A percentile compares a stretch with the other conserved stretches of the same genome.
These are phyloP conservation scores for Phataginus tricuspis DNA, from an alignment of 2,797 vertebrate genomes.

Conservation along the genomic window DNA sequence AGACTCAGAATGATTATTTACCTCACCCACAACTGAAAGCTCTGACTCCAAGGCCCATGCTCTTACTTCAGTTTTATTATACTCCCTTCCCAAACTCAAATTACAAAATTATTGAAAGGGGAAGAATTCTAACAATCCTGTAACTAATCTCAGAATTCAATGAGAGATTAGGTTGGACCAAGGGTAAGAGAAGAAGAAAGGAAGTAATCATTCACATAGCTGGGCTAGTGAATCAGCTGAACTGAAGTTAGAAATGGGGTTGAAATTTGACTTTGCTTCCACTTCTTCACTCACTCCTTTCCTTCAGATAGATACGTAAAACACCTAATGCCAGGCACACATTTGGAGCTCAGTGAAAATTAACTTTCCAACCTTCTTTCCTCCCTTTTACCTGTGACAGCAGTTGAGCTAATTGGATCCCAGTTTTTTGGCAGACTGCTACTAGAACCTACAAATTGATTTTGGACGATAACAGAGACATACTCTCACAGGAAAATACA, in stretches of 20 bases:
- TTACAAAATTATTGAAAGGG: constrained; percentile 46
- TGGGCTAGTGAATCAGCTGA: not conserved
- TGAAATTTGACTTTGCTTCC: constrained; percentile 48
- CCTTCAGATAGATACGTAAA: constrained; percentile 31
- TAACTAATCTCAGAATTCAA: constrained; percentile 31
- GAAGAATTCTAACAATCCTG: not conserved
- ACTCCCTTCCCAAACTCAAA: constrained; percentile 5
- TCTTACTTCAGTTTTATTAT: constrained; percentile 51
- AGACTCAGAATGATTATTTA: constrained; percentile 51
- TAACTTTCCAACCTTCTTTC: constrained; percentile 30
- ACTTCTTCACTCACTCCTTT: constrained; percentile 19
- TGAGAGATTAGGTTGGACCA: not conserved
- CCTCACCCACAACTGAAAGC: not conserved
- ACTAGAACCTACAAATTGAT: constrained; percentile 16
- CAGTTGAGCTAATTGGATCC: not conserved
- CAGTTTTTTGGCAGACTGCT: constrained; percentile 41
- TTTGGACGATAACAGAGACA: constrained; percentile 26
- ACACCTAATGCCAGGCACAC: not conserved
- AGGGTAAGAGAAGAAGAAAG: not conserved
- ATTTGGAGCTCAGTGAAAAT: constrained; percentile 37
- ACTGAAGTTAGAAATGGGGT: constrained; percentile 48
- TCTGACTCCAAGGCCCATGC: constrained; percentile 17
- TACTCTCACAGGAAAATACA: not conserved
- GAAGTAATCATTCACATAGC: not conserved
- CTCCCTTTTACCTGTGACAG: constrained; percentile 9